phyloP scores from a whole-genome alignment of 2,113 vertebrate species.

The Pelodiscus sinensis region DNA sequence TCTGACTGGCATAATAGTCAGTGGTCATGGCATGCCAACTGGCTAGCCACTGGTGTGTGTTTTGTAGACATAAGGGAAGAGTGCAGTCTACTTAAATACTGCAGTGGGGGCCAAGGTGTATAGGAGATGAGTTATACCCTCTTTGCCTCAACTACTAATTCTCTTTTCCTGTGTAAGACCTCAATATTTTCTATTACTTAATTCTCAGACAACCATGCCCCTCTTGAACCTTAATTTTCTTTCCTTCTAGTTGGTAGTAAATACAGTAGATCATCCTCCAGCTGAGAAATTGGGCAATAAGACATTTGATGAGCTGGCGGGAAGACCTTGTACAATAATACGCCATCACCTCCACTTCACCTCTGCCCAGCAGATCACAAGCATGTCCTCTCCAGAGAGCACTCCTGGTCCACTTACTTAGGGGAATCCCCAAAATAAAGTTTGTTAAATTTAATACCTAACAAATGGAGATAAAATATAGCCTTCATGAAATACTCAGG shows the following conservation, averaged over 20 bases:
- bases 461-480: conserved; percentile 6
- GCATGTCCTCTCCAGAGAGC: conserved; percentile 3
- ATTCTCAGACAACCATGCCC: rapidly evolving
- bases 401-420: rapidly evolving
- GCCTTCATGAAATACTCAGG: not conserved
- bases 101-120: not conserved
- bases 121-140: not conserved
- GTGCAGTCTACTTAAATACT: not conserved
- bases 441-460: conserved; percentile 14
- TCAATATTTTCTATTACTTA: not conserved
- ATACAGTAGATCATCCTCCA: conserved; percentile 1
- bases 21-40: rapidly evolving
- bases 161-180: not conserved
- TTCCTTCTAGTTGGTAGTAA: not conserved
- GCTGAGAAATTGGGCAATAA: conserved; percentile 43
- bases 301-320: conserved; percentile 49
- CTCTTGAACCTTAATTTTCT: conserved; percentile 15
- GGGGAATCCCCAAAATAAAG: not conserved
- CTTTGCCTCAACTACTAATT: not conserved
- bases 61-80: not conserved
- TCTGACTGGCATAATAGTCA: not conserved
- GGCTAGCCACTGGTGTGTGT: not conserved
- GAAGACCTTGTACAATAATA: conserved; percentile 17
- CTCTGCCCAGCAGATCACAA: not conserved
- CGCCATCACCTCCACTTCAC: not conserved